Evolutionary conservation across 1,140 invertebrate species (phyloP).

Genomic region (Drosophila suzukii): DNA sequence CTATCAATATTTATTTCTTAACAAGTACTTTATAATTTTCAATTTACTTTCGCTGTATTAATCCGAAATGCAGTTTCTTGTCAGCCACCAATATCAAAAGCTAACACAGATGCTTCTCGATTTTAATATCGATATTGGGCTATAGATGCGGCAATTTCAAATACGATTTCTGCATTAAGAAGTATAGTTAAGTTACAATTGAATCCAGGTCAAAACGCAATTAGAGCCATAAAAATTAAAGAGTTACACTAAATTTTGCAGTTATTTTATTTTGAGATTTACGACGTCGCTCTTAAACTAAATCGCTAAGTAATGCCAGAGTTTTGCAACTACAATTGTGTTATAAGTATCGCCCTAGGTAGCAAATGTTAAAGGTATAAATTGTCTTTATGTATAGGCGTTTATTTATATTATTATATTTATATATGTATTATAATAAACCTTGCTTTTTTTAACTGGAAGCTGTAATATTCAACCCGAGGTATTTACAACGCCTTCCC

Average conservation of each 20-base stretch:
- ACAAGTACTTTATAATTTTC: too few species aligned
- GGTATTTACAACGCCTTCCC: conserved; percentile 13
- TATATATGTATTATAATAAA: conserved; percentile 1
- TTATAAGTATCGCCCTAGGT: conserved; percentile 28
- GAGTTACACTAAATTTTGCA: not conserved
- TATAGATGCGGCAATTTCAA: not conserved
- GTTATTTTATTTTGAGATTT: conserved; percentile 35
- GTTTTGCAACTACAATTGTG: conserved; percentile 23
- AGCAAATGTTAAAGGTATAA: conserved; percentile 12
- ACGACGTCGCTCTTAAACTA: conserved; percentile 12
- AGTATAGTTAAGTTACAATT: not conserved
- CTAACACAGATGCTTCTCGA: not conserved
- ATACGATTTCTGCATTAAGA: too few species aligned
- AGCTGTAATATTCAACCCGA: conserved; percentile 16
- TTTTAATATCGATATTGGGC: not conserved
- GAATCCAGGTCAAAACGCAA: not conserved
- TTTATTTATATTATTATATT: conserved; percentile 4
- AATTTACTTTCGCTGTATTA: too few species aligned
- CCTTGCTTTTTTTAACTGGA: conserved; percentile 10
- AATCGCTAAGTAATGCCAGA: conserved; percentile 9
- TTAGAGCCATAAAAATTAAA: not conserved
- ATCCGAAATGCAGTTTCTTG: not conserved
- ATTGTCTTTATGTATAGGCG: conserved; percentile 15
- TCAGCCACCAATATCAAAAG: not conserved
- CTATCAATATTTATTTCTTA: too few species aligned